Conservation (phyloP, 1,140 invertebrate species). For the Belonocnema kinseyi region DNA sequence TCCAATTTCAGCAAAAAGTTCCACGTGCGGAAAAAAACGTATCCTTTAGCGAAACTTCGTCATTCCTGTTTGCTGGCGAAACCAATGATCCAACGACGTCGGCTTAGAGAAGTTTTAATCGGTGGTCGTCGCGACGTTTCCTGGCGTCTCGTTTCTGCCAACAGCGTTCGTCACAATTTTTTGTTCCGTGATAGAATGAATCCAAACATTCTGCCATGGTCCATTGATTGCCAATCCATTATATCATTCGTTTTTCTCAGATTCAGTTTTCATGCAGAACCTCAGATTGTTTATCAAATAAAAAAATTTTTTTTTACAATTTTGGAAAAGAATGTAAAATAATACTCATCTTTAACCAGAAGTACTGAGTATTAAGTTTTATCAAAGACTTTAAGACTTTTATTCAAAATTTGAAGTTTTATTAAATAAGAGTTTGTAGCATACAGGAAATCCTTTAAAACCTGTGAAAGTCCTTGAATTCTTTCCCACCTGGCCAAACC, state of each 20-base stretch:
- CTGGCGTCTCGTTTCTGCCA: conserved; percentile 39
- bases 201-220: background rate
- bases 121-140: conserved; percentile 44
- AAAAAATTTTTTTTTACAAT: no score
- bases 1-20: conserved; percentile 42
- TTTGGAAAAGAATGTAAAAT: no score
- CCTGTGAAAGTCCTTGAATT: no score
- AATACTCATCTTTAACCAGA: no score
- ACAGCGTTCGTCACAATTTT: conserved; percentile 40
- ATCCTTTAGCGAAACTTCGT: conserved; percentile 55
- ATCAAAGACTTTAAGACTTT: no score
- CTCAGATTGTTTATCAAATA: no score
- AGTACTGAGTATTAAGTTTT: no score
- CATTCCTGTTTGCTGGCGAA: conserved; percentile 58
- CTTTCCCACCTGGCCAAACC: no score
- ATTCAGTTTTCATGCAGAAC: no score
- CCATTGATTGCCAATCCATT: background rate
- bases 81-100: conserved; percentile 61
- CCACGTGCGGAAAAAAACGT: conserved; percentile 48
- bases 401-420: no score
- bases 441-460: no score
- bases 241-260: background rate
- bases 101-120: conserved; percentile 71
- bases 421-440: no score
- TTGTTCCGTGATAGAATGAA: background rate